These are phyloP conservation scores for Plebejus argus DNA, from an alignment of 2,888 invertebrate genomes.

Conservation along the genomic window DNA sequence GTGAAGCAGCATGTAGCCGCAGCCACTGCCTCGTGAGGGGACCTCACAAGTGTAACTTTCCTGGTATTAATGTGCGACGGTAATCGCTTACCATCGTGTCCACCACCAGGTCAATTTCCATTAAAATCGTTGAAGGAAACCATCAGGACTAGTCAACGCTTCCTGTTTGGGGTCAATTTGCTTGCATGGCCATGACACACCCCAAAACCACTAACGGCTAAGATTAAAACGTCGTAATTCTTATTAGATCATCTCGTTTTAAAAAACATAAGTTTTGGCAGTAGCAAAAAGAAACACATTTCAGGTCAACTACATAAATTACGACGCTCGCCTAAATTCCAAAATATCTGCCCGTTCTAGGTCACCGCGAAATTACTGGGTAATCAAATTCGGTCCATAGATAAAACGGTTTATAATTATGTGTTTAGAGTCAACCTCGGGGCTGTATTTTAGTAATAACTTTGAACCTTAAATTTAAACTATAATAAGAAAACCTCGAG, in stretches of 20 bases:
- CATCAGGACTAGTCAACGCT: background rate
- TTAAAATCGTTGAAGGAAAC: background rate
- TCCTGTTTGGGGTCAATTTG: background rate
- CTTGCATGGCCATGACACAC: slow-evolving; percentile 1
- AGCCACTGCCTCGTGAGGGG: background rate
- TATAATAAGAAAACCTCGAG: background rate
- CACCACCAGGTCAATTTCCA: background rate
- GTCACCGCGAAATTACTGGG: slow-evolving; percentile 40
- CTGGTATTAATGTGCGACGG: no score
- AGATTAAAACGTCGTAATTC: background rate
- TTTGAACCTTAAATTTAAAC: background rate
- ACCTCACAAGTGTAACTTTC: background rate
- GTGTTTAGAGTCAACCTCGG: background rate
- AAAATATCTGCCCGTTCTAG: slow-evolving; percentile 42
- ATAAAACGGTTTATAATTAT: slow-evolving; percentile 13
- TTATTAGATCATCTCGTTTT: background rate
- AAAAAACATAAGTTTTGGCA: slow-evolving; percentile 7
- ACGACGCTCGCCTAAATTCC: slow-evolving; percentile 39
- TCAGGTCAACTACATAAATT: slow-evolving; percentile 21
- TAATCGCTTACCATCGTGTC: no score
- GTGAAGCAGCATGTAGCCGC: background rate
- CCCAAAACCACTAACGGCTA: background rate
- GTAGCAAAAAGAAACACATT: slow-evolving; percentile 17
- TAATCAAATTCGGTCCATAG: slow-evolving; percentile 30
- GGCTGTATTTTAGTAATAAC: background rate